These are phyloP conservation scores for Chymomyza amoena DNA, from an alignment of 2,888 invertebrate species.

Conservation along the genomic window DNA sequence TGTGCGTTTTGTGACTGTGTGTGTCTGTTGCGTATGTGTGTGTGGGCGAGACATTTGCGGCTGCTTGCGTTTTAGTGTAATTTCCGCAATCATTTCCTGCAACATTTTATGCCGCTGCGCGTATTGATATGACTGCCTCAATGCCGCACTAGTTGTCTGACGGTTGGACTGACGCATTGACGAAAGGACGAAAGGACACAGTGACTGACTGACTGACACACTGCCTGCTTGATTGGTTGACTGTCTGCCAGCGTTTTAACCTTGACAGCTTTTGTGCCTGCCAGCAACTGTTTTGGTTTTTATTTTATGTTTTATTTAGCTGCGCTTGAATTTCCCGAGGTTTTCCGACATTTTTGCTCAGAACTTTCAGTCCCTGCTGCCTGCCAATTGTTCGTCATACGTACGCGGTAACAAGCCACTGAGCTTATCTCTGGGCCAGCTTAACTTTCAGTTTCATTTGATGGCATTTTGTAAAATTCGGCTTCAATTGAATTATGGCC, in stretches of 20 bases:
- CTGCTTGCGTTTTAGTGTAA: conserved; percentile 64
- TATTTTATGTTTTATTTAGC: background rate
- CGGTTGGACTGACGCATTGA: background rate
- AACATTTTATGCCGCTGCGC: conserved; percentile 58
- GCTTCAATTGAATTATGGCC: conserved; percentile 59
- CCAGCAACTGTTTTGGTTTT: conserved; percentile 19
- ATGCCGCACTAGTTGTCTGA: conserved; percentile 2
- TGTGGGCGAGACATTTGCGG: conserved; percentile 41
- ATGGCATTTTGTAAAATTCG: conserved; percentile 44
- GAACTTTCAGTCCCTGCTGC: conserved; percentile 23
- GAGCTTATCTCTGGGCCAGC: conserved; percentile 1
- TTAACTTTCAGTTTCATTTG: conserved; percentile 47
- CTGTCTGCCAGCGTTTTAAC: conserved; percentile 23
- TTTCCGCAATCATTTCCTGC: conserved; percentile 70
- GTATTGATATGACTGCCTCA: conserved; percentile 45
- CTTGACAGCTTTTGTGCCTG: conserved; percentile 22
- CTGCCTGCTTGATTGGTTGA: conserved; percentile 7
- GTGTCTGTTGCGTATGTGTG: conserved; percentile 15
- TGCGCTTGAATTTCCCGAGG: conserved; percentile 24
- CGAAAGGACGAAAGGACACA: background rate
- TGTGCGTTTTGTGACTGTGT: conserved; percentile 1
- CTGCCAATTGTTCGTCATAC: conserved; percentile 18
- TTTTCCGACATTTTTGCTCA: conserved; percentile 23
- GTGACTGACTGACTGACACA: background rate
- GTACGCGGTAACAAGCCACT: background rate